These are phyloP conservation scores for Diploptera punctata DNA, from an alignment of 2,888 invertebrate genomes.

Conservation along the genomic window DNA sequence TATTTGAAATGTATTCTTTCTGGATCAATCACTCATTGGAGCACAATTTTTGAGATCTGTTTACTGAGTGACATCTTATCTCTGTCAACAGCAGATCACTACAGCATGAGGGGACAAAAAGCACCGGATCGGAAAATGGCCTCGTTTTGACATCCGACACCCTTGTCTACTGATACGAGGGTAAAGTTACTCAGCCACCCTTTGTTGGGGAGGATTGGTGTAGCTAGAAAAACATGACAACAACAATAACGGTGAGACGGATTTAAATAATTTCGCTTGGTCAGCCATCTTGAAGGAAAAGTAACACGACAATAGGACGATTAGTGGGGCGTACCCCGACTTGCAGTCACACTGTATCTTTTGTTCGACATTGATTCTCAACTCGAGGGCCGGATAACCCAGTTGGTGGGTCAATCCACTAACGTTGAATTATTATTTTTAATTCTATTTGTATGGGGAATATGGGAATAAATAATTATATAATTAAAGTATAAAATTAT, in stretches of 20 bases:
- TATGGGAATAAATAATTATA: no score
- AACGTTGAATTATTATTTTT: no score
- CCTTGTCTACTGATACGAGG: slow-evolving; percentile 22
- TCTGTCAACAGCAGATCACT: neutral
- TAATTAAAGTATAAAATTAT: no score
- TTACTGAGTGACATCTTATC: no score
- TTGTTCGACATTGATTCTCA: no score
- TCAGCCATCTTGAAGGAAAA: neutral
- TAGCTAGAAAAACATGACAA: slow-evolving; percentile 21
- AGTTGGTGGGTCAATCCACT: no score
- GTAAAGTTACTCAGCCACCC: slow-evolving; percentile 11
- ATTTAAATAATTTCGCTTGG: slow-evolving; percentile 16
- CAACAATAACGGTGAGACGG: slow-evolving; percentile 3
- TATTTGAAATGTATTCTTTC: no score
- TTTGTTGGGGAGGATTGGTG: slow-evolving; percentile 23
- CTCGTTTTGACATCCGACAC: slow-evolving; percentile 30
- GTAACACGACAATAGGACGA: slow-evolving; percentile 13
- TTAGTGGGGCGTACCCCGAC: slow-evolving; percentile 13
- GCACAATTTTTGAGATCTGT: no score
- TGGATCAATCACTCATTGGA: no score
- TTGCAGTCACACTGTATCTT: neutral
- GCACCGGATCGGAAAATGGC: slow-evolving; percentile 37
- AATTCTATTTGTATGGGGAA: no score
- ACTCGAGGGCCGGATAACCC: no score
- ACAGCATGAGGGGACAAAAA: neutral